Base-by-base conservation (phyloP, 2,888 invertebrate genomes). In the Itoplectis maculator region DNA sequence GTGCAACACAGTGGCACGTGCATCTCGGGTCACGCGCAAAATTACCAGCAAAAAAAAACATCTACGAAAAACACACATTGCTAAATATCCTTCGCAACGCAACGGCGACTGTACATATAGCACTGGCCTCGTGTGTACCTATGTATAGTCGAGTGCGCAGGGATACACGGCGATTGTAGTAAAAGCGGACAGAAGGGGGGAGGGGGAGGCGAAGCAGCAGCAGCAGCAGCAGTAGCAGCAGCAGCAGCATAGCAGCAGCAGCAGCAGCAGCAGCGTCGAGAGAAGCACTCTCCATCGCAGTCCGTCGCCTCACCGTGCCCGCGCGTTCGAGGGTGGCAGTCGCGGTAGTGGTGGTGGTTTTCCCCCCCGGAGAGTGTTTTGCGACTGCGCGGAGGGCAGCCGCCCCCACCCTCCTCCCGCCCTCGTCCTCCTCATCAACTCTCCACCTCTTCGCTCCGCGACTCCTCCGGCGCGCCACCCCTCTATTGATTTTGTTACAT, bases 291-390 rank as follows among this genome's bases (percentile, higher is more conserved):
- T 92, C 91, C 91, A 91, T 92, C 89, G 91, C 91, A 91, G 91
- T 90, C 91, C 90, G 90, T 91, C 94, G 94, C 94, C 94, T 94
- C 93, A 92, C 88, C 86, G 80, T n/a, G n/a, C n/a, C n/a, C n/a
- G 92, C 35, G 35, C 11, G 61, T 75, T 92, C 91, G 92, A 86
- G 88, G 93, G 93, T 92, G 92, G 92, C 90, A n/a, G n/a, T n/a
- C n/a, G n/a, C n/a, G n/a, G n/a, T n/a, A n/a, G n/a, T n/a, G n/a
- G n/a, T n/a, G 81, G 86, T 90, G 92, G 93, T 70, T 54, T 51
- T 63, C 66, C 47, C n/a, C n/a, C n/a, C n/a, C n/a, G n/a, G n/a
- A n/a, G 76, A 69, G 82, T 93, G 94, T 87, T 88, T 84, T 93
- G 78, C 85, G 79, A 72, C 79, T 68, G 86, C 77, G 84, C 79